Evolutionary conservation across 2,888 invertebrate genomes (phyloP), one percentile per base, ranked within the genome.

Genomic region (Notodromas monacha): DNA sequence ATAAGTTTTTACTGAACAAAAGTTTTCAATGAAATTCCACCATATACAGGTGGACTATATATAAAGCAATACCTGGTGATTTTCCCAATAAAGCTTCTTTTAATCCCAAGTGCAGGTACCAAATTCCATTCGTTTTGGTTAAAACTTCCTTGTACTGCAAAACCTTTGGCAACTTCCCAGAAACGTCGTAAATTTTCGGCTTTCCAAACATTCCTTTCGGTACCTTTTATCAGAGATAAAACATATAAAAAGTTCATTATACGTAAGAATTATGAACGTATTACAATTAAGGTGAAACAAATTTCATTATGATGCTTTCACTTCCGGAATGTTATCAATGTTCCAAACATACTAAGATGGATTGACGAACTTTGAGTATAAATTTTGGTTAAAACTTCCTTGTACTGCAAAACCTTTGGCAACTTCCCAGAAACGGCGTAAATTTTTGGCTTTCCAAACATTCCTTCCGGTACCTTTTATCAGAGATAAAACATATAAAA

Each of bases 1-100:
- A 21, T 21, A 21, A 21, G 21, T 21, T 21, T 21, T 21, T 21
- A 21, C 21, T 21, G 21, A 21, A 21, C 21, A 21, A 21, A 21
- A 21, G 21, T 21, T 21, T 21, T 21, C 21, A 21, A 21, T 21
- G 21, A 21, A 21, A 21, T 21, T 21, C 21, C 21, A 21, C 21
- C 21, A 21, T 21, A 21, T 21, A 21, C 21, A 21, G 21, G 21
- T 21, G 21, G 21, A 21, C 21, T 21, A 21, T 21, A 21, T 21
- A 21, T 21, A 21, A 21, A 21, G 21, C 21, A 21, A 21, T 21
- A 21, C 21, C 21, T 21, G 21, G 21, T 21, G 21, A 21, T 21
- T 21, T 21, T 21, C 21, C 21, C 21, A 21, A 21, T 21, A 21
- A 21, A 21, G 21, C 21, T 21, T 21, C 21, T 21, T 21, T 21